A percentile compares a stretch with the other conserved stretches of the same genome.
Conservation (phyloP, 1,140 invertebrate genomes). For the Halyomorpha halys region DNA sequence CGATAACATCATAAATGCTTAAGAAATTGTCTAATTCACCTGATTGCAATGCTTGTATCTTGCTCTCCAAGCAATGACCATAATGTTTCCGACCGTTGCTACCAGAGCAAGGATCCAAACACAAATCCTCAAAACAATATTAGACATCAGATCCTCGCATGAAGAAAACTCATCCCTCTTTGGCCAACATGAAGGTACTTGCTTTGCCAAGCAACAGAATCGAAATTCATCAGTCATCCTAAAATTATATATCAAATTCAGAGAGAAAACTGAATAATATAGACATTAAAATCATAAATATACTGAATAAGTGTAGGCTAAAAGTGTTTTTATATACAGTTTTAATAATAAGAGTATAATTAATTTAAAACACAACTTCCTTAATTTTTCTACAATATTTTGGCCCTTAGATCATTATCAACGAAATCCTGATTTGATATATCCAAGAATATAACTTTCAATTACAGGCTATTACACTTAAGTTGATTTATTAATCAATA, state of each 20-base stretch:
- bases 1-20: too few species aligned
- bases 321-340: too few species aligned
- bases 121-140: conserved; percentile 41
- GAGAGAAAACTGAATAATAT: neutral
- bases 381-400: too few species aligned
- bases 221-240: conserved; percentile 41
- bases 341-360: too few species aligned
- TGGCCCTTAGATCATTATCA: too few species aligned
- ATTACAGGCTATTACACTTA: too few species aligned
- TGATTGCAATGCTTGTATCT: conserved; percentile 33
- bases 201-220: conserved; percentile 43
- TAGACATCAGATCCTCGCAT: conserved; percentile 48
- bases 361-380: too few species aligned
- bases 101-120: conserved; percentile 46
- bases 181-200: conserved; percentile 38
- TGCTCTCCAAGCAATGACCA: conserved; percentile 44
- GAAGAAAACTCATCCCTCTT: conserved; percentile 45
- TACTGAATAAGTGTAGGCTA: too few species aligned
- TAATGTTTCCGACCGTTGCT: conserved; percentile 42
- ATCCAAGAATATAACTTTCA: too few species aligned
- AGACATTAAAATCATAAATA: neutral
- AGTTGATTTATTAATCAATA: too few species aligned
- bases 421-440: too few species aligned
- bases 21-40: too few species aligned
- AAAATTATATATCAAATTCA: neutral